A percentile compares a stretch with the other conserved stretches of the same genome.
Conservation (phyloP, 2,797 vertebrate genomes). For the Acanthurus tractus region DNA sequence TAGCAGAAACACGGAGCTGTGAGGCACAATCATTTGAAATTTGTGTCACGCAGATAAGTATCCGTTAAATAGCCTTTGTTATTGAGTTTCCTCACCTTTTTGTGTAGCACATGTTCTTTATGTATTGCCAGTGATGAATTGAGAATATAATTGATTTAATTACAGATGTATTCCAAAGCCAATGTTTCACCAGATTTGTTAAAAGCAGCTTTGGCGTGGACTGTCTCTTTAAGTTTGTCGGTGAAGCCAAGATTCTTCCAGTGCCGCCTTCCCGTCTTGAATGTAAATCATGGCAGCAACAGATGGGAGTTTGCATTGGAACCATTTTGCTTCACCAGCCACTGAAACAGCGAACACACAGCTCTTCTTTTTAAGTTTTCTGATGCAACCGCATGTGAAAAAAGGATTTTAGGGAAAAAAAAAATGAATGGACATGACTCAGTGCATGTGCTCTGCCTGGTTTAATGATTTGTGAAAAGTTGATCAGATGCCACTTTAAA, state of each 20-base stretch:
- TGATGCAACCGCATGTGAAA: slow-evolving; percentile 72
- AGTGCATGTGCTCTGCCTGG: slow-evolving; percentile 73
- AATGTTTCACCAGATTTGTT: not conserved
- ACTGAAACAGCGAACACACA: slow-evolving; percentile 43
- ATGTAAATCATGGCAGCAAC: not conserved
- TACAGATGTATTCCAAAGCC: not conserved
- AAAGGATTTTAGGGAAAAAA: not conserved
- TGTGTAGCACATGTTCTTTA: not conserved
- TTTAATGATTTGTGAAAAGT: slow-evolving; percentile 37
- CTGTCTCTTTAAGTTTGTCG: slow-evolving; percentile 69
- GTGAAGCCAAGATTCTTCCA: slow-evolving; percentile 66
- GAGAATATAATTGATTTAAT: not conserved
- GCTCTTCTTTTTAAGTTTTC: slow-evolving; percentile 53
- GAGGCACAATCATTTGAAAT: not conserved
- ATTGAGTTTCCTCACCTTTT: not conserved
- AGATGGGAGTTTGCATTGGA: slow-evolving; percentile 59
- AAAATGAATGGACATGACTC: not conserved
- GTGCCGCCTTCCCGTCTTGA: slow-evolving; percentile 23
- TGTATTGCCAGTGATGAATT: not conserved
- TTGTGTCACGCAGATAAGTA: not conserved
- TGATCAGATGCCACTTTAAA: slow-evolving; percentile 19
- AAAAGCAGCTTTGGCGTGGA: slow-evolving; percentile 62
- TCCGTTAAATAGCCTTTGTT: not conserved
- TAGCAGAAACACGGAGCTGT: not conserved
- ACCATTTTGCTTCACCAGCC: slow-evolving; percentile 61